Evolutionary conservation across 2,888 invertebrate species (phyloP), one percentile per base, ranked within the genome.

Genomic region (Lepidocyrtinus sp.): DNA sequence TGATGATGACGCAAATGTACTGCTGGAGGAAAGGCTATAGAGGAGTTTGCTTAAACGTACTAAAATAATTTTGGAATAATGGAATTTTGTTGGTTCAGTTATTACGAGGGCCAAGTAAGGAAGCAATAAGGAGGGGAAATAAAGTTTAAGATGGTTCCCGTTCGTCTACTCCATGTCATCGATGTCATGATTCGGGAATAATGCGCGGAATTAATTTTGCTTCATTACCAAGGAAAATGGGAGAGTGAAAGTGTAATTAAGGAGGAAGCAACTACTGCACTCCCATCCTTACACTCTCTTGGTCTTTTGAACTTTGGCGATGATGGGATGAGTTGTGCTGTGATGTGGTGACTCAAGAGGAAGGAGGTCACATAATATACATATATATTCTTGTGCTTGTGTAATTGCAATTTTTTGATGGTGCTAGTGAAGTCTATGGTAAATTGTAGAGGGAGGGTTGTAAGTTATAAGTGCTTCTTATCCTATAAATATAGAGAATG

Each of bases 401-500:
- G 75, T 75, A 75, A 80, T 75, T 81, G 68, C 75, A n/a, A 55
- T 55, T 55, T 55, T n/a, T 55, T 55, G n/a, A 81, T 81, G 81
- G 71, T 79, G 69, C 69, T 75, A 69, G 69, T 80, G 55, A 55
- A 55, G 7, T 55, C 17, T 74, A 65, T 75, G 68, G 71, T 81
- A 62, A 50, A 50, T 55, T n/a, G 7, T 69, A 75, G 75, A 68
- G 50, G 75, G 80, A 75, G 80, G 81, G 81, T 27, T 81, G 81
- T 72, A 72, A 81, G 81, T 75, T 81, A 68, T 75, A 81, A 81
- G 81, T 81, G 81, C 81, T 75, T 81, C 75, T 81, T 81, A 80
- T 75, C 70, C 25, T 81, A 75, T 75, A 78, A 77, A 77, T 69
- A 72, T 78, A 83, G 83, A 83, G 77, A 83, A 83, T 83, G 83